Conservation (phyloP, 2,113 vertebrate species). For the Anoplopoma fimbria region DNA sequence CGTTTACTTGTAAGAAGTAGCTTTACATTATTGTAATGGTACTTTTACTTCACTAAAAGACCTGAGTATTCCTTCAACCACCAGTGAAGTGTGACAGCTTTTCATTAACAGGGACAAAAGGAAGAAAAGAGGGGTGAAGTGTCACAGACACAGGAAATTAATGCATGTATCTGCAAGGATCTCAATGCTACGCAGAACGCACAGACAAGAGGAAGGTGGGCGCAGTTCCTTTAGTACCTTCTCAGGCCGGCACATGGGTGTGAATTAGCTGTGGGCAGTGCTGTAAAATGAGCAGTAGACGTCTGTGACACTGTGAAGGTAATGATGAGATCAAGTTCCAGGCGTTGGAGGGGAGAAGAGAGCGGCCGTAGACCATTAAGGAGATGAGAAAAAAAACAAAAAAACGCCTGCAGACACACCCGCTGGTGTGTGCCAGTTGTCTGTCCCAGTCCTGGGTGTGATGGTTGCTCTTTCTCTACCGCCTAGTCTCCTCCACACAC, state of each 20-base stretch:
- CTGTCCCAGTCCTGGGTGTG: conserved; percentile 44
- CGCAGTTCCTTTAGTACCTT: neutral
- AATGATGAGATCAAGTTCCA: conserved; percentile 30
- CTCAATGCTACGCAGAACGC: neutral
- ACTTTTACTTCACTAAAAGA: neutral
- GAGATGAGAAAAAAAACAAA: neutral
- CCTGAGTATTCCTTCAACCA: neutral
- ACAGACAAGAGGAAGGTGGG: conserved; percentile 6
- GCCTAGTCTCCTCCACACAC: conserved; percentile 34
- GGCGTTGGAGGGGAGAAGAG: conserved; percentile 19
- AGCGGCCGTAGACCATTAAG: conserved; percentile 23
- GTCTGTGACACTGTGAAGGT: conserved; percentile 27
- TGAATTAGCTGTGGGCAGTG: conserved; percentile 36
- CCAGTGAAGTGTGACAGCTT: neutral
- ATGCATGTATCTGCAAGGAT: conserved; percentile 12
- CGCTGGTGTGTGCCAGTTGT: conserved; percentile 32
- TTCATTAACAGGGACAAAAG: neutral
- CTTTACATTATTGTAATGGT: neutral
- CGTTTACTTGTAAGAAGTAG: neutral
- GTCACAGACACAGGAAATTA: conserved; percentile 33
- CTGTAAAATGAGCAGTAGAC: conserved; percentile 27
- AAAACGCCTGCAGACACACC: neutral
- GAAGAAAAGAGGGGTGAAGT: conserved; percentile 1
- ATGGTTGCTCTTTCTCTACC: conserved; percentile 55
- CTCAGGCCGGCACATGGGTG: neutral